Percentiles rank a stretch among this genome's conserved stretches.
Evolutionary conservation across 2,113 vertebrate species (phyloP).

Genomic region (Xiphophorus couchianus): DNA sequence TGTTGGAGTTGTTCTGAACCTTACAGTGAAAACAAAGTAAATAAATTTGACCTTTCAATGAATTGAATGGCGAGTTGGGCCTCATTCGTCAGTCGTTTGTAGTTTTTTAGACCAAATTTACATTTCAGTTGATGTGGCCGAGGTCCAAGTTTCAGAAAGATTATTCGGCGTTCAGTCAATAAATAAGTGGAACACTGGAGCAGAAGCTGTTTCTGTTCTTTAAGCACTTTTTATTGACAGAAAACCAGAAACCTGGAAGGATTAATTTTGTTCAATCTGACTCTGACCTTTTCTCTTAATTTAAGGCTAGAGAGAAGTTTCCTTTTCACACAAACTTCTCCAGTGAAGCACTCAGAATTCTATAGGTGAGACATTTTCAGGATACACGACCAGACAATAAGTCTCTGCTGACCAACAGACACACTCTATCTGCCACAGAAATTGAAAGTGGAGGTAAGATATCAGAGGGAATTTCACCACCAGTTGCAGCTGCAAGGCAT

Average conservation of each 20-base stretch:
- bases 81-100: constrained; percentile 31
- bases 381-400: constrained; percentile 10
- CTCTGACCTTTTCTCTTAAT: constrained; percentile 58
- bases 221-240: constrained; percentile 33
- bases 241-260: constrained; percentile 12
- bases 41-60: constrained; percentile 35
- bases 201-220: constrained; percentile 16
- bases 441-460: constrained; percentile 1
- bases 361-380: constrained; percentile 15
- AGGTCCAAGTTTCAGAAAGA: constrained; percentile 27
- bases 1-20: neutral
- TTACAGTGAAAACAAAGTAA: neutral
- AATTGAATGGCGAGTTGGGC: constrained; percentile 26
- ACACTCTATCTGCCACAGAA: constrained; percentile 18
- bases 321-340: constrained; percentile 8
- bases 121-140: constrained; percentile 57
- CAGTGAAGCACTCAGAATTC: neutral
- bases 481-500: constrained; percentile 18
- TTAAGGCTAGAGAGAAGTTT: constrained; percentile 23
- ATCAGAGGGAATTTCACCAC: constrained; percentile 16
- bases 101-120: constrained; percentile 39
- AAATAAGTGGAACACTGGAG: constrained; percentile 3
- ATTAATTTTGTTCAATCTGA: constrained; percentile 28
- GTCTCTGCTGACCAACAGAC: constrained; percentile 26
- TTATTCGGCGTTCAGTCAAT: constrained; percentile 9